These are phyloP conservation scores for Leptopilina myrica DNA, from an alignment of 2,888 invertebrate species.

Conservation along the genomic window DNA sequence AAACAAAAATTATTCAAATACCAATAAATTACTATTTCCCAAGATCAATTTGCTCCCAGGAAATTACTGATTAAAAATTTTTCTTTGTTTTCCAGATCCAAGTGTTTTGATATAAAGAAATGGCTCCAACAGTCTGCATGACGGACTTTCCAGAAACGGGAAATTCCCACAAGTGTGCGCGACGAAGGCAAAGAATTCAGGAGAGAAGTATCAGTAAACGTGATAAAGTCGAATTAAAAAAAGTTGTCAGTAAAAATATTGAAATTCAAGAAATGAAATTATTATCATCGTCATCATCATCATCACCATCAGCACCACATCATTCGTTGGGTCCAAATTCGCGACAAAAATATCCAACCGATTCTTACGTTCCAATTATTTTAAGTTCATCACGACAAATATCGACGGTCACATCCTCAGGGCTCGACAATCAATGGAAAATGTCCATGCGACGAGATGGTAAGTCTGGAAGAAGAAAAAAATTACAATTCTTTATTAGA, in stretches of 20 bases:
- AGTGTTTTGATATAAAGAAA: conserved; percentile 45
- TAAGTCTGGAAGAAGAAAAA: not conserved
- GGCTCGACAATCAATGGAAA: conserved; percentile 15
- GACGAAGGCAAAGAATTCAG: conserved; percentile 54
- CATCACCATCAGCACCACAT: conserved; percentile 28
- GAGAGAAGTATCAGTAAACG: conserved; percentile 55
- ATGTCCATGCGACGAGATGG: not conserved
- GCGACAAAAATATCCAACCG: conserved; percentile 49
- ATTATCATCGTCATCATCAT: conserved; percentile 15
- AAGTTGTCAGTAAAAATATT: conserved; percentile 40
- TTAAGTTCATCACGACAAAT: not conserved
- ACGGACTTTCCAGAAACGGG: conserved; percentile 61
- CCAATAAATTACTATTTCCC: no score
- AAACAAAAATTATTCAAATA: no score
- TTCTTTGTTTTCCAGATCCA: conserved; percentile 35
- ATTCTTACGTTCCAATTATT: conserved; percentile 41
- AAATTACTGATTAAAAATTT: not conserved
- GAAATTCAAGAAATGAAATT: conserved; percentile 33
- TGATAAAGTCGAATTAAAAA: conserved; percentile 56
- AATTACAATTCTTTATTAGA: not conserved
- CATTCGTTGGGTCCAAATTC: conserved; percentile 52
- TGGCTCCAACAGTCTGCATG: conserved; percentile 69
- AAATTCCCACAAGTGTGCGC: conserved; percentile 58
- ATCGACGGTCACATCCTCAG: not conserved
- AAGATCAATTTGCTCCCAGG: no score